These are phyloP conservation scores for Pteropus alecto DNA, from an alignment of 2,113 vertebrate genomes.

Conservation along the genomic window DNA sequence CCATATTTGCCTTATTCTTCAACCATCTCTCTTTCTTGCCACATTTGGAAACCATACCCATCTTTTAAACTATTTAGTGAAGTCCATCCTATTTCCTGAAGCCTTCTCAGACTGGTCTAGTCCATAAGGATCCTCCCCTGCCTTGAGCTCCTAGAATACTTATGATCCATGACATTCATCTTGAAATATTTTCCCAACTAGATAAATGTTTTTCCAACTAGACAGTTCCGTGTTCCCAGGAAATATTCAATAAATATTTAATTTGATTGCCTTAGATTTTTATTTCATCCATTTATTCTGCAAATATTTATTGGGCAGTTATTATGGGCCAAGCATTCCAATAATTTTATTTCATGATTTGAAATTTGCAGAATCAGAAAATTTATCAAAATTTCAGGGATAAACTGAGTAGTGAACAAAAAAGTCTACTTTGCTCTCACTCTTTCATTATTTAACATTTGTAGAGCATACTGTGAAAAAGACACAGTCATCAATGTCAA, in stretches of 20 bases:
- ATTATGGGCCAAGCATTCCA: background rate
- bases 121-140: background rate
- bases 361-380: background rate
- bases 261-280: background rate
- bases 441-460: background rate
- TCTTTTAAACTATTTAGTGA: background rate
- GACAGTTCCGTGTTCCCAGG: background rate
- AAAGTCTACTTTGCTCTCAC: background rate
- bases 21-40: background rate
- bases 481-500: background rate
- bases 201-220: background rate
- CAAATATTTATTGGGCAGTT: background rate
- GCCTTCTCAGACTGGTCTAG: background rate
- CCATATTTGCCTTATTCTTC: background rate
- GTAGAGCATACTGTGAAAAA: background rate
- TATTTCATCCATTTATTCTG: background rate
- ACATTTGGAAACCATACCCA: background rate
- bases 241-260: background rate
- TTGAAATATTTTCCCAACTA: background rate
- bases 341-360: constrained; percentile 13
- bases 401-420: background rate
- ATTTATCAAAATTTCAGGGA: background rate
- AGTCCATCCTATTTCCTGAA: background rate
- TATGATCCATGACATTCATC: background rate
- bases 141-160: background rate